A percentile compares a stretch with the other conserved stretches of the same genome.
Conservation (phyloP, 1,140 invertebrate species). For the Sminthurides bifidus region DNA sequence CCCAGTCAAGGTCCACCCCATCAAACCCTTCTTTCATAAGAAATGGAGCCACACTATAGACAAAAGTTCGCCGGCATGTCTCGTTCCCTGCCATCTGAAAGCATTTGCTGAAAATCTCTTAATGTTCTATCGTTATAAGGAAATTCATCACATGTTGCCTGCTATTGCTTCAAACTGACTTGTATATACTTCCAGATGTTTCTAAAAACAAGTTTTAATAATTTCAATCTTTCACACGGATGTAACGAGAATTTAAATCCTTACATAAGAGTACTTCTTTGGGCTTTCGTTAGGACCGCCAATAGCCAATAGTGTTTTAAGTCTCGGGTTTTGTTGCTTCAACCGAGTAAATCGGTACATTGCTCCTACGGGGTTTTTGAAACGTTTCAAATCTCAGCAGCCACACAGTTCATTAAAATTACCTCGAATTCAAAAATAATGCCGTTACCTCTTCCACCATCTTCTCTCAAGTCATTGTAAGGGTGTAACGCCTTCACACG, state of each 20-base stretch:
- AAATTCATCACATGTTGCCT: background rate
- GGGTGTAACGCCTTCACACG: conserved; percentile 48
- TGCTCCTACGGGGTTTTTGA: conserved; percentile 28
- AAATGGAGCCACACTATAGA: conserved; percentile 45
- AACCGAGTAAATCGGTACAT: conserved; percentile 42
- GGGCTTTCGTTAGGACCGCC: conserved; percentile 64
- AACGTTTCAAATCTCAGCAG: background rate
- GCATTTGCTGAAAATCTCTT: background rate
- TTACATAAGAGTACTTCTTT: conserved; percentile 44
- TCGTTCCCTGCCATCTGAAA: conserved; percentile 32
- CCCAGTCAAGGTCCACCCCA: conserved; percentile 52
- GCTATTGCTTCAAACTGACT: too few relatives aligned
- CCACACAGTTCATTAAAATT: background rate
- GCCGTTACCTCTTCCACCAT: conserved; percentile 35
- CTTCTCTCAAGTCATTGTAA: conserved; percentile 48
- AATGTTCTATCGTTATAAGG: background rate
- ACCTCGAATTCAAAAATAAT: background rate
- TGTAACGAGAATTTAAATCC: conserved; percentile 30
- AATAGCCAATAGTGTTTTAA: conserved; percentile 56
- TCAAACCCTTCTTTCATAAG: conserved; percentile 46
- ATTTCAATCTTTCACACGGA: background rate
- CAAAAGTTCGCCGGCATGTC: conserved; percentile 40
- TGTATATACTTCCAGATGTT: too few relatives aligned
- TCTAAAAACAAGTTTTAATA: background rate
- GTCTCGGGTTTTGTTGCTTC: conserved; percentile 45